Base-by-base conservation (phyloP, 2,888 invertebrate species). In the Eristalinus aeneus region DNA sequence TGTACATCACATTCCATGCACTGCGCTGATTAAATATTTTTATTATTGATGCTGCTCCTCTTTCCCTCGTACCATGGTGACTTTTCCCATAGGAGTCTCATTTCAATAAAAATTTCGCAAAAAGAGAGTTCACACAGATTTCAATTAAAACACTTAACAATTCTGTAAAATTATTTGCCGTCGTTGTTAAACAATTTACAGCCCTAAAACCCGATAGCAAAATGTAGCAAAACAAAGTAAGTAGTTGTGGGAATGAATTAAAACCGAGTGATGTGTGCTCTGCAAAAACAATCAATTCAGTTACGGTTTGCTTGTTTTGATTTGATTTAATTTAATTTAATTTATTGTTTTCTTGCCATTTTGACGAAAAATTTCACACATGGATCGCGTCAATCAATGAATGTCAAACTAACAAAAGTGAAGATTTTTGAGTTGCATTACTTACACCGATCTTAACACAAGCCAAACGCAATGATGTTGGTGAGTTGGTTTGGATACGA, bases 401-500 rank as follows among this genome's bases (percentile, higher is more conserved):
- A 56, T 10, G 9, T 20, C 5, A 16, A 32, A 73, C 77, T 74
- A 74, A 79, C 71, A 23, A 34, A 73, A 63, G 72, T 68, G 64
- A 64, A 84, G 32, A 8, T 10, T 60, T 73, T 77, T 77, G 72
- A 67, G 75, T 68, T 67, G 78, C 64, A 72, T 65, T 68, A 74
- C 61, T 46, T 64, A 31, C 34, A 58, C 22, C 64, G 27, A 60
- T 67, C 39, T 27, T 2, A 36, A 63, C 69, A 58, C 12, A 36
- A 81, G 56, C n/a, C 69, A 65, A 75, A 71, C 67, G 87, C 88
- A 88, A 88, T 88, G 87, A 84, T 87, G 81, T 84, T 88, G 88
- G 77, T 84, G 87, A 81, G 75, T 88, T 88, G 80, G 81, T 87
- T 72, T 68, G 77, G 72, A 75, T 54, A 71, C 61, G 61, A 22